A percentile compares a stretch with the other conserved stretches of the same genome.
Evolutionary conservation across 2,113 vertebrate species (phyloP).

Genomic region (Atlantisia rogersi): DNA sequence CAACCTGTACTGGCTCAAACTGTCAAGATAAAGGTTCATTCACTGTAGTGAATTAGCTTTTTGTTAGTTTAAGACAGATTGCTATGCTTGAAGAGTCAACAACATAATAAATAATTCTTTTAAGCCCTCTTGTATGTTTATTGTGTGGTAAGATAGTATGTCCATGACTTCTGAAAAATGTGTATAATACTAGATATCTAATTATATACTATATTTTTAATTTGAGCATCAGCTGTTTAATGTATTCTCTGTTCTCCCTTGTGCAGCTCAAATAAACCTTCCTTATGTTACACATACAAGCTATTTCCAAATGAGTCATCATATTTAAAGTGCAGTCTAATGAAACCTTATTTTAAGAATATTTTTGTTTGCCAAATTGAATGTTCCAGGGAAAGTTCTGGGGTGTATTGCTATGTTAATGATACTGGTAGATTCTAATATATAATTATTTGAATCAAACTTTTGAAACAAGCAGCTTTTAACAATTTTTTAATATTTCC

Average conservation of each 20-base stretch:
- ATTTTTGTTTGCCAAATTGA: constrained; percentile 50
- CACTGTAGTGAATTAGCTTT: background rate
- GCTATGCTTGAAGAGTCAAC: background rate
- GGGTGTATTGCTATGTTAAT: constrained; percentile 14
- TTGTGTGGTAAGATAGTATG: background rate
- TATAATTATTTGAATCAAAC: constrained; percentile 69
- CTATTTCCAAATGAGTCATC: constrained; percentile 46
- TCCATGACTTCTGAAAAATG: background rate
- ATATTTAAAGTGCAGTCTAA: constrained; percentile 36
- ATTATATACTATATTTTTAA: constrained; percentile 20
- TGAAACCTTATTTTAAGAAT: constrained; percentile 63
- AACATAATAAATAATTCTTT: background rate
- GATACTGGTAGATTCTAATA: constrained; percentile 45
- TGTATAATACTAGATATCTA: background rate
- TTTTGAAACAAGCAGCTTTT: constrained; percentile 68
- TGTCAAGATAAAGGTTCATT: background rate
- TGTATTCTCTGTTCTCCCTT: background rate
- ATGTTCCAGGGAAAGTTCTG: constrained; percentile 35
- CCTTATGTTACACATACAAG: constrained; percentile 15
- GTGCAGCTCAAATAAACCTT: background rate
- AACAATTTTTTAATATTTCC: constrained; percentile 67
- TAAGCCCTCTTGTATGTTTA: background rate
- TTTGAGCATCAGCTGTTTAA: constrained; percentile 19
- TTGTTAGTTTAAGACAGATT: background rate
- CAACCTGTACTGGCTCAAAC: background rate